Conservation (phyloP, 1,140 invertebrate species). For the Drosophila truncata region DNA sequence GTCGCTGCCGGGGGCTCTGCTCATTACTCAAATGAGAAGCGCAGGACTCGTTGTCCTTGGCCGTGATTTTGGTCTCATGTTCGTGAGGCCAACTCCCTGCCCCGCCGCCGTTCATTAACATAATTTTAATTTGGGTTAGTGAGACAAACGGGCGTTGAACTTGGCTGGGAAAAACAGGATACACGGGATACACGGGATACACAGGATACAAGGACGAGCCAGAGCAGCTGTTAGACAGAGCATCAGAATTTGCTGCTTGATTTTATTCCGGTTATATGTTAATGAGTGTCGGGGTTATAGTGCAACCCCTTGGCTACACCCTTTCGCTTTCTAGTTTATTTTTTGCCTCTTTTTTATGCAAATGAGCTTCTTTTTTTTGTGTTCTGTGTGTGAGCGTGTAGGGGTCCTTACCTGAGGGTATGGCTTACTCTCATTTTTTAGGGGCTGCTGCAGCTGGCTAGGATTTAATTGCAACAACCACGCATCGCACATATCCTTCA, state of each 20-base stretch:
- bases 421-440: constrained; percentile 21
- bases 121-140: constrained; percentile 85
- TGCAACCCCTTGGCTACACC: constrained; percentile 35
- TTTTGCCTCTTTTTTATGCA: constrained; percentile 69
- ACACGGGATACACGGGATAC: constrained; percentile 14
- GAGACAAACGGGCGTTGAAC: constrained; percentile 81
- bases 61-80: constrained; percentile 74
- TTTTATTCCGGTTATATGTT: constrained; percentile 65
- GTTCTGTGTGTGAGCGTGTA: background rate
- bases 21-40: constrained; percentile 80
- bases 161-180: constrained; percentile 30
- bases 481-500: constrained; percentile 6
- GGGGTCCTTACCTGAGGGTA: constrained; percentile 59
- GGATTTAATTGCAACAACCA: constrained; percentile 73
- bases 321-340: constrained; percentile 65
- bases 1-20: constrained; percentile 35
- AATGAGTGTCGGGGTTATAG: constrained; percentile 58
- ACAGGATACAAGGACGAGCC: constrained; percentile 41
- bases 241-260: constrained; percentile 67
- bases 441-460: constrained; percentile 37
- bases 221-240: constrained; percentile 67
- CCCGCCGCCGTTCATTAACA: constrained; percentile 78
- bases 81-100: constrained; percentile 28
- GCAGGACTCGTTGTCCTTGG: constrained; percentile 80
- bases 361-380: constrained; percentile 64